Percentiles rank a stretch among this genome's conserved stretches.
Evolutionary conservation across 1,140 invertebrate species (phyloP).

Genomic region (Drosophila nebulosa): DNA sequence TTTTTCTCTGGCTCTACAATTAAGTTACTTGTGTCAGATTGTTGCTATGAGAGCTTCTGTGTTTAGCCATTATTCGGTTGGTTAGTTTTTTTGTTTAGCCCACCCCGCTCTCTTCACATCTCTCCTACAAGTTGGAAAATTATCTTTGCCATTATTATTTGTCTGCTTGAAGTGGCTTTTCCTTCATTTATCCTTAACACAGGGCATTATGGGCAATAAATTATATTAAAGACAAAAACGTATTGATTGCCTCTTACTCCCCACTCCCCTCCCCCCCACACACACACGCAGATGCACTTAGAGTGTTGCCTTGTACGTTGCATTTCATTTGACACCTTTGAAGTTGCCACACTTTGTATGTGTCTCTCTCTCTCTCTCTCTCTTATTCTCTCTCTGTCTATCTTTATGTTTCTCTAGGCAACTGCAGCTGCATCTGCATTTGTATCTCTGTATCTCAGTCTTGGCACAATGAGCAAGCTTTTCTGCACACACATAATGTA

Average conservation of each 20-base stretch:
- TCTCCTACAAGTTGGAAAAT: not conserved
- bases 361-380: constrained; percentile 8
- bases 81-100: too few species aligned
- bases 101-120: too few species aligned
- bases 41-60: too few species aligned
- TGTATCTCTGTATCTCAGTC: constrained; percentile 24
- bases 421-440: constrained; percentile 1
- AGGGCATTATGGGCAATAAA: constrained; percentile 67
- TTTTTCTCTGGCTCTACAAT: too few species aligned
- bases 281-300: not conserved
- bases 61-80: too few species aligned
- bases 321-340: constrained; percentile 63
- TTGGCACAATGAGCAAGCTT: constrained; percentile 45
- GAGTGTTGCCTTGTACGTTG: not conserved
- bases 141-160: constrained; percentile 14
- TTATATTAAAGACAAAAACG: constrained; percentile 76
- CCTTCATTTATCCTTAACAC: constrained; percentile 4
- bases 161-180: constrained; percentile 32
- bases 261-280: not conserved
- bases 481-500: constrained; percentile 51
- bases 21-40: too few species aligned
- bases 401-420: not conserved
- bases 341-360: constrained; percentile 55
- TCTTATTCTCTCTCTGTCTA: constrained; percentile 21
- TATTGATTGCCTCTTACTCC: constrained; percentile 61